Evolutionary conservation across 2,797 vertebrate genomes (phyloP).

Genomic region (Microchirus variegatus): DNA sequence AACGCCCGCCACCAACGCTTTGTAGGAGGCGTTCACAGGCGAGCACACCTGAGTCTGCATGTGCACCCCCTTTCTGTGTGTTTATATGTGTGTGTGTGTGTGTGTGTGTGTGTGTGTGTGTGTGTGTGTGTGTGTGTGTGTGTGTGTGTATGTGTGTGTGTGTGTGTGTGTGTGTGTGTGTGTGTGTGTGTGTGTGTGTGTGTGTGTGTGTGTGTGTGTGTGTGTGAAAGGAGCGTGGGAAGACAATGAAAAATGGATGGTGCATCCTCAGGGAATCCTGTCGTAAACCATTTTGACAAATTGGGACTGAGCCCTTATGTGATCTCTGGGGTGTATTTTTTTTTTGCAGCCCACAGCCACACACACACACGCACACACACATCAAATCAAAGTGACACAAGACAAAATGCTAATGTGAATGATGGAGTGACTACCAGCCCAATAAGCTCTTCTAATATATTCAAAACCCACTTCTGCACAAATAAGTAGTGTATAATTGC

Average conservation of each 20-base stretch:
- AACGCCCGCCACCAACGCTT: constrained; percentile 2
- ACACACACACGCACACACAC: constrained; percentile 16
- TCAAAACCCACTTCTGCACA: constrained; percentile 36
- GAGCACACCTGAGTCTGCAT: constrained; percentile 19
- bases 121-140: constrained; percentile 1
- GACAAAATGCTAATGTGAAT: constrained; percentile 53
- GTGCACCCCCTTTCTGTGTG: not conserved
- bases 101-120: constrained; percentile 1
- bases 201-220: constrained; percentile 3
- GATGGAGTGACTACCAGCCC: constrained; percentile 54
- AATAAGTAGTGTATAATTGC: constrained; percentile 40
- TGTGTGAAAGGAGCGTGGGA: constrained; percentile 43
- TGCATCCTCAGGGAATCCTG: constrained; percentile 58
- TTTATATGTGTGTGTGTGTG: constrained; percentile 2
- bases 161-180: constrained; percentile 4
- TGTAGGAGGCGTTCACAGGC: constrained; percentile 40
- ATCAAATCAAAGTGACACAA: constrained; percentile 40
- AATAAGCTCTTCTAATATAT: constrained; percentile 56
- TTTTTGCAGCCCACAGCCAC: constrained; percentile 32
- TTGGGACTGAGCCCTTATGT: constrained; percentile 38
- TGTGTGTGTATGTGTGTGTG: constrained; percentile 2
- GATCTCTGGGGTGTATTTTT: constrained; percentile 31
- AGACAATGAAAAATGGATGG: constrained; percentile 75
- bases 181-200: constrained; percentile 5
- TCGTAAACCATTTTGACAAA: constrained; percentile 55